Evolutionary conservation across 2,113 vertebrate genomes (phyloP).

Genomic region (Poeciliopsis retropinna): DNA sequence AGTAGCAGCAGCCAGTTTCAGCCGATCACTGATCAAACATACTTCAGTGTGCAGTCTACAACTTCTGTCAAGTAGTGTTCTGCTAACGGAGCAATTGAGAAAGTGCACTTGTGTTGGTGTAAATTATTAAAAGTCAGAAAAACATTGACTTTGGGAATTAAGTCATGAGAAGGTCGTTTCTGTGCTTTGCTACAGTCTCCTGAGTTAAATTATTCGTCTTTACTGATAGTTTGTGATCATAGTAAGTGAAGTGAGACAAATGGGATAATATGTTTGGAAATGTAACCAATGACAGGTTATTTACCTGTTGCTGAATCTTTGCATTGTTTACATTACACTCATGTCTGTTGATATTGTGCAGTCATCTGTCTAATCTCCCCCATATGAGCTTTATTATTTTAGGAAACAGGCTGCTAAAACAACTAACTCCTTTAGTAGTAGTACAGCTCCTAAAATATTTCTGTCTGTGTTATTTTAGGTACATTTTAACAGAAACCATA

Average conservation of each 20-base stretch:
- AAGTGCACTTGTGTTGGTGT: not conserved
- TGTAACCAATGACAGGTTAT: not conserved
- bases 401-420: too few relatives aligned
- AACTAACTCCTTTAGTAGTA: too few relatives aligned
- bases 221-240: not conserved
- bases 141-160: not conserved
- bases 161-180: too few relatives aligned
- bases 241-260: not conserved
- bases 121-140: not conserved
- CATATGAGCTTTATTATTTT: not conserved
- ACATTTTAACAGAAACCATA: too few relatives aligned
- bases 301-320: not conserved
- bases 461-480: too few relatives aligned
- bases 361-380: not conserved
- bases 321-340: not conserved
- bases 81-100: not conserved
- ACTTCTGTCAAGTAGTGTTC: not conserved
- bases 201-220: not conserved
- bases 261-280: not conserved
- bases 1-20: not conserved
- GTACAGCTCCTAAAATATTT: too few relatives aligned
- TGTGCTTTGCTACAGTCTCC: not conserved
- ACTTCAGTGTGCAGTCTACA: not conserved
- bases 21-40: not conserved
- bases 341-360: not conserved